These are phyloP conservation scores for Polypedilum vanderplanki DNA, from an alignment of 1,140 invertebrate species.

Conservation along the genomic window DNA sequence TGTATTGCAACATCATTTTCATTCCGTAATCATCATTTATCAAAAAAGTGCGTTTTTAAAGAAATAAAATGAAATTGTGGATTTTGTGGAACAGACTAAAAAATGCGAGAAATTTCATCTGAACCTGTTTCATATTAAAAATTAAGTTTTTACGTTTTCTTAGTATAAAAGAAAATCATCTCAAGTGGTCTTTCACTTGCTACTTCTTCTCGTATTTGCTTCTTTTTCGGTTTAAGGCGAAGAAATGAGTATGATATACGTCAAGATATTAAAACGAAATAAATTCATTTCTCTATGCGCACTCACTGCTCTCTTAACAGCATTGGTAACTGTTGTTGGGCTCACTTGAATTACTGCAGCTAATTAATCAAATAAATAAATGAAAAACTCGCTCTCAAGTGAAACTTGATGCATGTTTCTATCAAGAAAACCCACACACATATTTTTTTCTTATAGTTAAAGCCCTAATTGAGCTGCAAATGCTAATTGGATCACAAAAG, in stretches of 20 bases:
- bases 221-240: too few relatives aligned
- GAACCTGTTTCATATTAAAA: too few relatives aligned
- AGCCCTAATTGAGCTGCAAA: background rate
- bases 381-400: background rate
- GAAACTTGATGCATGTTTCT: background rate
- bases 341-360: conserved; percentile 8
- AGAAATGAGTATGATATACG: background rate
- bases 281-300: background rate
- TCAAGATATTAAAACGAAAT: background rate
- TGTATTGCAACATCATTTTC: too few relatives aligned
- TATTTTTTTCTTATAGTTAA: background rate
- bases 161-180: too few relatives aligned
- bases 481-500: background rate
- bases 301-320: background rate
- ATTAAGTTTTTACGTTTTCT: too few relatives aligned
- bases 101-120: too few relatives aligned
- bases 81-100: too few relatives aligned
- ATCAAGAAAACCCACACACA: background rate
- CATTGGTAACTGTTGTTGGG: conserved; percentile 20
- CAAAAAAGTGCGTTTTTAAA: too few relatives aligned
- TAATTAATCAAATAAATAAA: conserved; percentile 23
- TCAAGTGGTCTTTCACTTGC: too few relatives aligned
- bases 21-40: too few relatives aligned
- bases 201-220: too few relatives aligned
- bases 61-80: too few relatives aligned